Base-by-base conservation (phyloP, 2,888 invertebrate genomes). In the Hybos culiciformis region DNA sequence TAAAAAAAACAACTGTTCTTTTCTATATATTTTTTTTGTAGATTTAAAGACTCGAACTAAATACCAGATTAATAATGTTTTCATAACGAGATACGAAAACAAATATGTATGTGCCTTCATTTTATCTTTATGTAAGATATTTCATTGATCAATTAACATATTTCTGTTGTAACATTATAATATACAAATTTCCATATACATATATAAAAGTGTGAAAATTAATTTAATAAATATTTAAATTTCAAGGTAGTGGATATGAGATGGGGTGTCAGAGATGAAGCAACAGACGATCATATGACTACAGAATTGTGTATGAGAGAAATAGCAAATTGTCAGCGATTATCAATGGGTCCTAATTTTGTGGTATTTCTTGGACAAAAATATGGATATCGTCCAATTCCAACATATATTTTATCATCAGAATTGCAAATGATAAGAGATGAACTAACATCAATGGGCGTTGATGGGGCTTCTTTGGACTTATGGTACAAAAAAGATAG, bases 241-340 rank as follows among this genome's bases (percentile, higher is more conserved):
- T 23, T 45, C 9, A 18, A 91, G 91, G 94, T 96, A 4, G 96
- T 96, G 21, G 96, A 96, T 67, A 96, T 96, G 96, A 74, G 96
- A 57, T 96, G 96, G 96, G 96, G 96, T 5, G 94, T 96, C 0
- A 72, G 96, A 56, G 96, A 97, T 59, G 96, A 96, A 67, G 94
- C 96, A 0, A 97, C 96, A 0, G 96, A 97, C 58, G 97, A 97
- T 77, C 97, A 97, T 70, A 94, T 94, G 94, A 97, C 96, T 17
- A 96, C 96, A 0, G 92, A 94, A 57, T 75, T 97, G 1, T 97
- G 97, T 61, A 94, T 97, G 91, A 78, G 88, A 49, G 97, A 97
- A 70, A 96, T 97, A 48, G 86, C 90, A 66, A 97, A 96, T 66
- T 97, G 96, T 59, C 96, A 97, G 63, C 74, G 96, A 4, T 71